Percentiles rank a stretch among this genome's conserved stretches.
phyloP scores from a whole-genome alignment of 2,888 invertebrate species.

The Drosophila anomalipes region DNA sequence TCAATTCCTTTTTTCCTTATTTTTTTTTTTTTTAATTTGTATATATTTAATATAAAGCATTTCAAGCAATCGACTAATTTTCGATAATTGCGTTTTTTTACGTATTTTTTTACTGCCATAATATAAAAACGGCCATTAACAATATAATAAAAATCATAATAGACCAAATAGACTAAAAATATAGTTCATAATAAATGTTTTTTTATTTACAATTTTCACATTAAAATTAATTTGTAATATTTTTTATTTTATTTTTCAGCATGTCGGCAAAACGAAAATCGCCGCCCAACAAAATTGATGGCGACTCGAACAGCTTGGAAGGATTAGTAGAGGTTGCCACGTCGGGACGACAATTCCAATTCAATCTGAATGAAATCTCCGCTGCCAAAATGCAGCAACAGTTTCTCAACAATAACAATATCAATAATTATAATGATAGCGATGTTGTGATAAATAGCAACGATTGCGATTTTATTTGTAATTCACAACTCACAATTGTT shows the following conservation, averaged over 20 bases:
- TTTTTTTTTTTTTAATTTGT: no score
- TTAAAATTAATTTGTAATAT: neutral
- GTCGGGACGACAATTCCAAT: conserved; percentile 2
- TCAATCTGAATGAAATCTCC: conserved; percentile 8
- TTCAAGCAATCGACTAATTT: neutral
- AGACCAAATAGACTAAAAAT: neutral
- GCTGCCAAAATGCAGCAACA: conserved; percentile 45
- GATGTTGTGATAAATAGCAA: conserved; percentile 11
- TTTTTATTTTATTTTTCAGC: conserved; percentile 86
- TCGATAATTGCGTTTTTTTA: no score
- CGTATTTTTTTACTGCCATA: no score
- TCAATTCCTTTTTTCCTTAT: no score
- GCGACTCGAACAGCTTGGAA: conserved; percentile 74
- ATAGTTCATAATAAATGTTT: neutral
- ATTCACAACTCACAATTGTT: neutral
- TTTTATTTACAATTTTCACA: neutral
- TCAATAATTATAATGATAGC: conserved; percentile 22
- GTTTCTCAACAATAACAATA: conserved; percentile 10
- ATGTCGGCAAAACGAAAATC: conserved; percentile 99
- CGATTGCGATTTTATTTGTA: conserved; percentile 15
- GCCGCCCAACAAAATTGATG: conserved; percentile 96
- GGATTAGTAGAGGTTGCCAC: conserved; percentile 23
- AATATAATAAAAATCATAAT: neutral
- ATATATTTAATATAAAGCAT: neutral
- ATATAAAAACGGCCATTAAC: no score